Evolutionary conservation across 1,140 invertebrate genomes (phyloP).

Genomic region (Ceratina calcarata): DNA sequence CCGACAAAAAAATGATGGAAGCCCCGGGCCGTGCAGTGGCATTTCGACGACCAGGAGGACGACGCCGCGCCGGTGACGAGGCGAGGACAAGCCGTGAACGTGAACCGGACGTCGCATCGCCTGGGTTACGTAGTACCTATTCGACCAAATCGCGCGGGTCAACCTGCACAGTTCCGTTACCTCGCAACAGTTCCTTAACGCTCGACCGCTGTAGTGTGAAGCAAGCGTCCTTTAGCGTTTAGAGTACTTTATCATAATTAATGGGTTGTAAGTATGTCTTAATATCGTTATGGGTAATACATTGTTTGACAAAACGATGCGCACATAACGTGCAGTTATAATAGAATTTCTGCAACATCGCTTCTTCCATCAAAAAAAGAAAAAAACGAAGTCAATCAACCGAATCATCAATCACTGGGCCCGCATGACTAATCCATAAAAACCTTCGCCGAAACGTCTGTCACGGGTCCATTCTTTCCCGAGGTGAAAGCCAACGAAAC

Average conservation of each 20-base stretch:
- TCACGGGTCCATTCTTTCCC: conserved; percentile 18
- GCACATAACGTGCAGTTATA: background rate
- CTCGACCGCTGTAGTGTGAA: background rate
- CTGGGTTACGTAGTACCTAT: background rate
- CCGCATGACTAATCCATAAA: conserved; percentile 3
- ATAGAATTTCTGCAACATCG: background rate
- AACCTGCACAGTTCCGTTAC: conserved; percentile 15
- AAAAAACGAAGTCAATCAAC: conserved; percentile 6
- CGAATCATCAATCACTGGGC: conserved; percentile 15
- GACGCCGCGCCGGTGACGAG: conserved; percentile 40
- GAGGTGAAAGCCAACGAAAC: background rate
- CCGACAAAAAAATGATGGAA: conserved; percentile 69
- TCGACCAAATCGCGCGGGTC: conserved; percentile 32
- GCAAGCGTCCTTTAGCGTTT: background rate
- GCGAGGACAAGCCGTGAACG: conserved; percentile 43
- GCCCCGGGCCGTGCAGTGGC: conserved; percentile 59
- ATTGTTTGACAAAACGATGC: too few species aligned
- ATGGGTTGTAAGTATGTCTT: too few species aligned
- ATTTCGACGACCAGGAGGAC: conserved; percentile 54
- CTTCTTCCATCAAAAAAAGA: background rate
- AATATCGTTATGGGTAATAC: too few species aligned
- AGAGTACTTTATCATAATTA: too few species aligned
- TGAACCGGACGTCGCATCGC: conserved; percentile 14
- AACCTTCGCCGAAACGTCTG: conserved; percentile 8
- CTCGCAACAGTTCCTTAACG: conserved; percentile 40